Evolutionary conservation across 2,888 invertebrate genomes (phyloP), one percentile per base, ranked within the genome.

Genomic region (Dasysyrphus albostriatus): DNA sequence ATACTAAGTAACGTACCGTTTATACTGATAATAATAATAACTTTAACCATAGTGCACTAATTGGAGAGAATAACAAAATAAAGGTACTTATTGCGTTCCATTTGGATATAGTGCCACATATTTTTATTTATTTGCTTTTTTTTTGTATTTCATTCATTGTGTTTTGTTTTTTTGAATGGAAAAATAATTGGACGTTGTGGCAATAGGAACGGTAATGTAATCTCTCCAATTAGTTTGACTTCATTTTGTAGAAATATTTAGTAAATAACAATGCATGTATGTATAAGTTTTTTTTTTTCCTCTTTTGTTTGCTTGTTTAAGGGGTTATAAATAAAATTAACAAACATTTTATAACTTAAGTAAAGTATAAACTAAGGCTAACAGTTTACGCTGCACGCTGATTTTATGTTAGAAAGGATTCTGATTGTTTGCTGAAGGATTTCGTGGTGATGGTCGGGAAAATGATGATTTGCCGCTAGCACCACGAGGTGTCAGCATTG

Each of bases 391-490:
- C 93, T 93, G 93, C 90, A 93, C 93, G 92, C 92, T 93, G 90
- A 93, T 91, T 90, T 93, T 93, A 91, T 93, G 93, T 95, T 95
- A 95, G 94, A 95, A 95, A 93, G 94, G 94, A 90, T 94, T 94
- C 90, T 94, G 91, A 90, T 92, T 92, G 88, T 91, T 92, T 88
- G 91, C 93, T 90, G 94, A 93, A 90, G 94, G 92, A 91, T 93
- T 93, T 93, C 95, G 93, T 90, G 90, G 90, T 89, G 94, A 94
- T 88, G 94, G 94, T 90, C 93, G 94, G 89, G 94, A 94, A 91
- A 93, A 95, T 89, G 91, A 91, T 82, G 93, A 92, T 84, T 93
- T 93, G 88, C 94, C 93, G 84, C 94, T 93, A 88, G 94, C 94
- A 87, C 95, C 94, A 88, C 94, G 93, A 67, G 93, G 93, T 88